Conservation (phyloP, 1,140 invertebrate species). For the Eriosoma lanigerum region DNA sequence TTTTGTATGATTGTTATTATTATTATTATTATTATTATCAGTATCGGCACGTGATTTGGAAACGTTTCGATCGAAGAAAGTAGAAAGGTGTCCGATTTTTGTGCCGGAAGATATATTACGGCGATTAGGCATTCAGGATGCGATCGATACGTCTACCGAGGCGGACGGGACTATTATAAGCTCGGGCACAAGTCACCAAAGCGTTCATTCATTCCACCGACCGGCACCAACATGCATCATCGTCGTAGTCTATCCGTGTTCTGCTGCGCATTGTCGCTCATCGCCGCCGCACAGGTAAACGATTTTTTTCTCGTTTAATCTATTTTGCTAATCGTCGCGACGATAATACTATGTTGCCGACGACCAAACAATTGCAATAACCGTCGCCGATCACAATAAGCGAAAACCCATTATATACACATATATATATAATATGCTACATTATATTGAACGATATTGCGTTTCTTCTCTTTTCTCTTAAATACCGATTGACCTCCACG, state of each 20-base stretch:
- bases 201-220: constrained; percentile 8
- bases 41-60: constrained; percentile 36
- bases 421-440: no score
- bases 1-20: background rate
- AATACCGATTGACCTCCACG: no score
- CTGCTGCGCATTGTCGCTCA: constrained; percentile 33
- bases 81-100: constrained; percentile 18
- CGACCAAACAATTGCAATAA: background rate
- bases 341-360: no score
- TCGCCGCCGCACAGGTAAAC: constrained; percentile 28
- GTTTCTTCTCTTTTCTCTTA: no score
- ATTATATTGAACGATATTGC: no score
- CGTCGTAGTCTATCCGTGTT: background rate
- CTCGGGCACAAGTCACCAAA: background rate
- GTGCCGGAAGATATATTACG: no score
- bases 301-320: no score
- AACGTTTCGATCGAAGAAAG: constrained; percentile 33
- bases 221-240: constrained; percentile 7
- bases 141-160: background rate
- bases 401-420: no score
- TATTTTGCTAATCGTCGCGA: no score
- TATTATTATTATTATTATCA: no score
- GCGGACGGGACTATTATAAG: constrained; percentile 1
- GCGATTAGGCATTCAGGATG: constrained; percentile 38
- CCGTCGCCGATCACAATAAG: background rate